Conservation (phyloP, 2,113 vertebrate genomes). For the Zosterops pallidus region DNA sequence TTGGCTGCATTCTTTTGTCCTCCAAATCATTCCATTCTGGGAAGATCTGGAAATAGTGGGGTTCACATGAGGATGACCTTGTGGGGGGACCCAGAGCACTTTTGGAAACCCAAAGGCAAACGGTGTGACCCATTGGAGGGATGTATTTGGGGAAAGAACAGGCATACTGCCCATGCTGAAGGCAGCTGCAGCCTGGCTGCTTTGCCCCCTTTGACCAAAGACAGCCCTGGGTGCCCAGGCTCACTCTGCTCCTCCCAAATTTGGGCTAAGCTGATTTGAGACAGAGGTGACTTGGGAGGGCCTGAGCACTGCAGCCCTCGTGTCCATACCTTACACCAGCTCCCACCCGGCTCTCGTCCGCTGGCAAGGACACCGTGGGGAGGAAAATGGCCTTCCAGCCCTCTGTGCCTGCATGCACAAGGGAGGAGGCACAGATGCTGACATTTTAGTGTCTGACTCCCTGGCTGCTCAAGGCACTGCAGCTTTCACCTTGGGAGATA, state of each 20-base stretch:
- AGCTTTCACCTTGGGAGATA: neutral
- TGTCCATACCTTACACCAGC: neutral
- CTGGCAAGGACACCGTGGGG: neutral
- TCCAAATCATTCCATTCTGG: neutral
- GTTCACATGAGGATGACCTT: neutral
- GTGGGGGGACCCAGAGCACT: accelerated
- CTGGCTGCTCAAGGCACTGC: neutral
- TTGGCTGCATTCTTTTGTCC: neutral
- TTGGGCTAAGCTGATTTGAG: neutral
- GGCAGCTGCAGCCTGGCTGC: neutral
- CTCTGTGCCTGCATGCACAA: accelerated
- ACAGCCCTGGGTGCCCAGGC: neutral
- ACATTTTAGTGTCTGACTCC: neutral
- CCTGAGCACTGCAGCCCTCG: accelerated
- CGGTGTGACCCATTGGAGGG: accelerated
- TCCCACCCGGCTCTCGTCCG: accelerated
- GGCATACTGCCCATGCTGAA: accelerated
- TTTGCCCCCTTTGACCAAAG: neutral
- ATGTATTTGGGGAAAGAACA: neutral
- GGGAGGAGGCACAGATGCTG: neutral
- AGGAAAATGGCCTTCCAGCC: neutral
- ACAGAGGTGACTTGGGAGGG: neutral
- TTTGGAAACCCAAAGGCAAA: neutral
- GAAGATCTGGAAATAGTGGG: neutral
- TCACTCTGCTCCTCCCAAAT: neutral